phyloP scores from a whole-genome alignment of 1,140 invertebrate genomes.

The Diabrotica virgifera region DNA sequence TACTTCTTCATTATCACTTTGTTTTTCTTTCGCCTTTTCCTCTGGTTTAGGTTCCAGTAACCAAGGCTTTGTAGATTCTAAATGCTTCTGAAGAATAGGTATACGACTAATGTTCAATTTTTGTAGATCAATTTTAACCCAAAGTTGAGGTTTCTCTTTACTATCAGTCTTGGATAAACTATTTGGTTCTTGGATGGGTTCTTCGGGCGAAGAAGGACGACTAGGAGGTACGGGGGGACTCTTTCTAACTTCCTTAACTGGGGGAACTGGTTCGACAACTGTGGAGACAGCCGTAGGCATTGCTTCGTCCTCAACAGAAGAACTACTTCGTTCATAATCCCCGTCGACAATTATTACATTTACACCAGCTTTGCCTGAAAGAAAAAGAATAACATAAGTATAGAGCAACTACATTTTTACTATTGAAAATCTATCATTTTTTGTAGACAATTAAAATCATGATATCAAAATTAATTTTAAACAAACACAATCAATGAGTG shows the following conservation, averaged over 20 bases:
- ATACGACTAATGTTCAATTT: constrained; percentile 32
- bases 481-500: too few species aligned
- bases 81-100: constrained; percentile 24
- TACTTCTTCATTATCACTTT: neutral
- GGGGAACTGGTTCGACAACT: constrained; percentile 31
- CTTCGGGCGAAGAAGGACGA: constrained; percentile 9
- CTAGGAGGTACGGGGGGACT: constrained; percentile 6
- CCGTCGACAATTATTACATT: constrained; percentile 46
- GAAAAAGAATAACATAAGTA: constrained; percentile 14
- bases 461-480: too few species aligned
- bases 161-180: constrained; percentile 5
- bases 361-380: constrained; percentile 38
- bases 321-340: constrained; percentile 44
- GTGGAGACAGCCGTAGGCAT: constrained; percentile 30
- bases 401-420: neutral
- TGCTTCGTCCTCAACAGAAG: constrained; percentile 45
- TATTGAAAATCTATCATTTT: too few species aligned
- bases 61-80: constrained; percentile 22
- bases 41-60: constrained; percentile 15
- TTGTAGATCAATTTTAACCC: constrained; percentile 39
- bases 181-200: neutral
- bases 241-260: constrained; percentile 21
- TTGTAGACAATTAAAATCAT: too few species aligned
- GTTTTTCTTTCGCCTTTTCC: constrained; percentile 6
- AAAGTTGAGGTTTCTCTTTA: constrained; percentile 15